Evolutionary conservation across 2,888 invertebrate genomes (phyloP), one percentile per base, ranked within the genome.

Genomic region (Synanthedon formicaeformis): DNA sequence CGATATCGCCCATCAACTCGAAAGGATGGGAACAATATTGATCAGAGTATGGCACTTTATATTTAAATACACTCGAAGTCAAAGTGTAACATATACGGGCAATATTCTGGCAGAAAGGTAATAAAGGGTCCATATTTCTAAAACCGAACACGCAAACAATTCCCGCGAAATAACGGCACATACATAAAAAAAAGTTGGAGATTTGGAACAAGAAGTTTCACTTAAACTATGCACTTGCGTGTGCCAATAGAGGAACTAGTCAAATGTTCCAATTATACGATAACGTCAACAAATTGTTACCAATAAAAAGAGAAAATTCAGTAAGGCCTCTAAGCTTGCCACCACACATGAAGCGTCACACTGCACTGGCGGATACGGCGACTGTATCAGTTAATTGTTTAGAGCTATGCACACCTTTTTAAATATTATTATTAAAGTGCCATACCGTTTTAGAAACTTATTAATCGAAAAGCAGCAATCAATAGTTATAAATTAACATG

Each of bases 131-230:
- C 68, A 61, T 60, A 60, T 76, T 66, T 81, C 77, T 81, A 71
- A 81, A 81, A 82, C 81, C 79, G 80, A 83, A 83, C 82, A 81
- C 85, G 83, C 85, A 83, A 81, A 81, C 81, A 76, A 72, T 69
- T 80, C 84, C 78, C 82, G 78, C 81, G 78, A 67, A 75, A 69
- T 75, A 67, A 81, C 84, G 80, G 82, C 80, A 81, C 78, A 81
- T 79, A 80, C 82, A 81, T 77, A 77, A 78, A 34, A 34, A 34
- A 81, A 78, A 81, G 79, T 81, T 82, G 86, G 88, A 88, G 88
- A 88, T 88, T 88, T 88, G 88, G 88, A 88, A 88, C 88, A 88
- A 86, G 88, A 88, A 88, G 87, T 88, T 79, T 85, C 78, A 83
- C 81, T 86, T 85, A 84, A 77, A 80, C 78, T 81, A 80, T 81